Evolutionary conservation across 2,797 vertebrate genomes (phyloP).

Genomic region (Phalanger gymnotis): DNA sequence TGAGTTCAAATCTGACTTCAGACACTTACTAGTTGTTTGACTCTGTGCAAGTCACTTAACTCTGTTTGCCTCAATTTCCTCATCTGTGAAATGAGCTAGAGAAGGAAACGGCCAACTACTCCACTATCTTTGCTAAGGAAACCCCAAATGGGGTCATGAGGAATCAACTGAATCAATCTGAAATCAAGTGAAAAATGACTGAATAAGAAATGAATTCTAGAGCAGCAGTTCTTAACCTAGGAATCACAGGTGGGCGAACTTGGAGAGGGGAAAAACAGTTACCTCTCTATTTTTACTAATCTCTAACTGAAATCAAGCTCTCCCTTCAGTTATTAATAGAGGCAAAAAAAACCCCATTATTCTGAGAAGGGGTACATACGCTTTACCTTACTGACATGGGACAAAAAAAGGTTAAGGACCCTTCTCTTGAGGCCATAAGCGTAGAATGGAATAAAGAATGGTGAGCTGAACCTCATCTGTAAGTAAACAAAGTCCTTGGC

Average conservation of each 20-base stretch:
- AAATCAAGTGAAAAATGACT: neutral
- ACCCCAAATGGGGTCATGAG: neutral
- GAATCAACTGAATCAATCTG: too few relatives aligned
- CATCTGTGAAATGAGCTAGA: too few relatives aligned
- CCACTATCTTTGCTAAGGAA: too few relatives aligned
- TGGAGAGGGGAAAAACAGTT: neutral
- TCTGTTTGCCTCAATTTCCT: too few relatives aligned
- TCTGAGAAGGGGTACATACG: neutral
- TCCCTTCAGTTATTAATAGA: neutral
- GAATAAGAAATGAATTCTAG: neutral
- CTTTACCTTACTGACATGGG: neutral
- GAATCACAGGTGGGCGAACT: neutral
- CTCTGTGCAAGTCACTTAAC: too few relatives aligned
- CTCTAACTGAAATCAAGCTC: neutral
- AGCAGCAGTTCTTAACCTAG: neutral
- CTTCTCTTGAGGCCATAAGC: neutral
- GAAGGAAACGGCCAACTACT: too few relatives aligned
- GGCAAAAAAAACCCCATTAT: neutral
- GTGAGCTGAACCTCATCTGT: conserved; percentile 1
- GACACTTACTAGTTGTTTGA: too few relatives aligned
- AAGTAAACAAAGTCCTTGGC: neutral
- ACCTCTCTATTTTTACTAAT: neutral
- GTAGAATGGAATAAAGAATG: neutral
- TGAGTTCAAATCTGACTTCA: too few relatives aligned
- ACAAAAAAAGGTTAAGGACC: neutral